A percentile compares a stretch with the other conserved stretches of the same genome.
Evolutionary conservation across 2,113 vertebrate genomes (phyloP).

Genomic region (Cyanocitta stelleri): DNA sequence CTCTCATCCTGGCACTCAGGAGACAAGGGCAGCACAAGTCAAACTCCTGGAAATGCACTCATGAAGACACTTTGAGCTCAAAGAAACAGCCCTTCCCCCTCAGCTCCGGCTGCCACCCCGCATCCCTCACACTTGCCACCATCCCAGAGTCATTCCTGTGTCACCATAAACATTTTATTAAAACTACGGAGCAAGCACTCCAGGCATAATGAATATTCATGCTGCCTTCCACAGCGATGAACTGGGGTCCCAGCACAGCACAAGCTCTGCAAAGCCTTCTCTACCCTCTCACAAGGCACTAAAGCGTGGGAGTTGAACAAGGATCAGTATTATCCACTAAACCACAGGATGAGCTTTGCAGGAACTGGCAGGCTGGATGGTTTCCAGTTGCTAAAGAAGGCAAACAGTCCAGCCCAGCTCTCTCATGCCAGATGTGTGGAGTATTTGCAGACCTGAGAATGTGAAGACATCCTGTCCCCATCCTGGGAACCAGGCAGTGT

Average conservation of each 20-base stretch:
- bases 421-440: neutral
- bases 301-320: constrained; percentile 35
- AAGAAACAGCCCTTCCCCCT: neutral
- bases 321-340: constrained; percentile 31
- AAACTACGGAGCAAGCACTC: neutral
- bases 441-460: neutral
- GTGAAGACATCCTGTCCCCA: neutral
- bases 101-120: neutral
- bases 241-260: neutral
- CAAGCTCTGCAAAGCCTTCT: neutral
- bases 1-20: neutral
- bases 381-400: constrained; percentile 25
- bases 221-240: neutral
- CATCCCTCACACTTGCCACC: neutral
- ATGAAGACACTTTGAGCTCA: neutral
- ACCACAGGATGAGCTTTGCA: constrained; percentile 23
- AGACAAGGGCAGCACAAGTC: neutral
- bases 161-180: neutral
- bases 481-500: neutral
- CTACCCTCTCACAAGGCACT: neutral
- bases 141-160: neutral
- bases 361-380: constrained; percentile 15
- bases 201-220: neutral
- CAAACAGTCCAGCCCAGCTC: neutral
- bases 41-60: neutral